These are phyloP conservation scores for Cossypha dichroa DNA, from an alignment of 2,797 vertebrate genomes.

Conservation along the genomic window DNA sequence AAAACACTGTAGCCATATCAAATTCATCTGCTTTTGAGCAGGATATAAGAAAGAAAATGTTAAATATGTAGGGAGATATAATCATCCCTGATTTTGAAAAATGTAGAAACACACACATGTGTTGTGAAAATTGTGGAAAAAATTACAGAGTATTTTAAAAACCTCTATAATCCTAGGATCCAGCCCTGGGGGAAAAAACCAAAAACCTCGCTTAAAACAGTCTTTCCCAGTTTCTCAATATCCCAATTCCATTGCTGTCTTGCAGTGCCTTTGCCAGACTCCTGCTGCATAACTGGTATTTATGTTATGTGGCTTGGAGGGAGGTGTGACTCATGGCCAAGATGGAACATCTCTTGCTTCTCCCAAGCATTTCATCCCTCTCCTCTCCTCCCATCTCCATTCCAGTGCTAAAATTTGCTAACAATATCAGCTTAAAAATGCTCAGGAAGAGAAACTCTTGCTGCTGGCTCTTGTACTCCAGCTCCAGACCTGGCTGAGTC, in stretches of 20 bases:
- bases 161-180: background rate
- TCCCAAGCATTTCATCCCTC: background rate
- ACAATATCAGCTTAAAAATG: background rate
- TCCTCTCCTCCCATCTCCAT: accelerated
- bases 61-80: background rate
- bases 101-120: background rate
- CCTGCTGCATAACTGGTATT: background rate
- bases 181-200: background rate
- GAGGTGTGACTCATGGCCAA: background rate
- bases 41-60: background rate
- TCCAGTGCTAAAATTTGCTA: background rate
- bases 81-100: background rate
- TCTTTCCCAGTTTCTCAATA: background rate
- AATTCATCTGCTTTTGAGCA: background rate
- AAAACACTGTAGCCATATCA: background rate
- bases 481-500: background rate
- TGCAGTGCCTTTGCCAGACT: background rate
- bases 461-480: background rate
- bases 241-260: background rate
- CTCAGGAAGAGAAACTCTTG: background rate
- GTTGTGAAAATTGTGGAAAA: background rate
- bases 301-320: background rate
- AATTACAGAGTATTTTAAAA: background rate
- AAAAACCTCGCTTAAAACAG: background rate
- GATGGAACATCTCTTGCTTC: background rate